These are phyloP conservation scores for Caranx melampygus DNA, from an alignment of 2,113 vertebrate species.

Conservation along the genomic window DNA sequence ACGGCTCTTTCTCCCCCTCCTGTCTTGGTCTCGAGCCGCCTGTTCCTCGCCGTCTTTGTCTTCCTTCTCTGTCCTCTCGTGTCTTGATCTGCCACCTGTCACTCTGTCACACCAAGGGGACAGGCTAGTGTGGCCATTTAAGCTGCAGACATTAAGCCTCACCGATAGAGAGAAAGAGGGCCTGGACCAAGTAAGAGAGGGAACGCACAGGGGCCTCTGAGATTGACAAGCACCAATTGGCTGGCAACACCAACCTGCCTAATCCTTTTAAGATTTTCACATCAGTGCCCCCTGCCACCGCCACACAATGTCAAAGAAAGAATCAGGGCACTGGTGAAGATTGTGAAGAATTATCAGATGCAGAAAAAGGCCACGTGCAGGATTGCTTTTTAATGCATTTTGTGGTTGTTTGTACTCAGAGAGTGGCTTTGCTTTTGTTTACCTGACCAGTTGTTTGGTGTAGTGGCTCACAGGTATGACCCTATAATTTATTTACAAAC, in stretches of 20 bases:
- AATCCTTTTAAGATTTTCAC: conserved; percentile 85
- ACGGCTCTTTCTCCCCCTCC: conserved; percentile 60
- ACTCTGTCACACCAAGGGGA: conserved; percentile 72
- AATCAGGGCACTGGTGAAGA: conserved; percentile 77
- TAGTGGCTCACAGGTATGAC: conserved; percentile 72
- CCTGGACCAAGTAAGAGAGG: conserved; percentile 57
- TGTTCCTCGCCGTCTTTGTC: conserved; percentile 70
- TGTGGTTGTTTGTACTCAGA: conserved; percentile 62
- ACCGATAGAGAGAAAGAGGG: conserved; percentile 62
- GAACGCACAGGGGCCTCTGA: conserved; percentile 71
- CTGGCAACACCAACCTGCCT: conserved; percentile 79
- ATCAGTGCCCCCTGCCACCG: conserved; percentile 81
- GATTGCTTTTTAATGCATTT: conserved; percentile 62
- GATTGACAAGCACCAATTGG: conserved; percentile 87
- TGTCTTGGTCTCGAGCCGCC: conserved; percentile 53
- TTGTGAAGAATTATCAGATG: conserved; percentile 64
- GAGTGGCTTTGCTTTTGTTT: conserved; percentile 63
- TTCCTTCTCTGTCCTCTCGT: conserved; percentile 65
- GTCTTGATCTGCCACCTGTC: conserved; percentile 81
- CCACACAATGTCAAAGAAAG: conserved; percentile 79
- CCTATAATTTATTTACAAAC: conserved; percentile 85
- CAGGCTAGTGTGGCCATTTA: conserved; percentile 71
- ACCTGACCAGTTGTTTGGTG: conserved; percentile 62
- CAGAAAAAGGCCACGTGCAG: conserved; percentile 60
- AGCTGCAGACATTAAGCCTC: conserved; percentile 74